These are phyloP conservation scores for Gymnarchus niloticus DNA, from an alignment of 2,113 vertebrate genomes.

Conservation along the genomic window DNA sequence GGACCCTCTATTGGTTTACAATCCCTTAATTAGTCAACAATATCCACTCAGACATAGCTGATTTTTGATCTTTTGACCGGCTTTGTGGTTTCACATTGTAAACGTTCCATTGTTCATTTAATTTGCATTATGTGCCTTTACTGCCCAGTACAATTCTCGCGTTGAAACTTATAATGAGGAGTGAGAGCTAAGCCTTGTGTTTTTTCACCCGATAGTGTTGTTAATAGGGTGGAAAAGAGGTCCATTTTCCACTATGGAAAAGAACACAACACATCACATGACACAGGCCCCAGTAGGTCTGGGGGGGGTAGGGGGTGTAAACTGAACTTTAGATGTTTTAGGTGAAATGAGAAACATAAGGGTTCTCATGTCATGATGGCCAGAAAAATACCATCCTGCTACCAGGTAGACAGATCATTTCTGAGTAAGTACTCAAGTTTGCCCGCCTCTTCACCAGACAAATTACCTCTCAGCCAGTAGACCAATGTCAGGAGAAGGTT, in stretches of 20 bases:
- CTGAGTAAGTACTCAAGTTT: neutral
- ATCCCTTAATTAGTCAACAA: neutral
- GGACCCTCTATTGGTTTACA: too few species aligned
- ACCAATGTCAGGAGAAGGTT: too few species aligned
- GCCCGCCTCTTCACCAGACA: neutral
- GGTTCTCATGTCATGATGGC: neutral
- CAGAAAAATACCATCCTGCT: neutral
- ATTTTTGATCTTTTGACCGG: neutral
- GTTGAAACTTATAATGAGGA: neutral
- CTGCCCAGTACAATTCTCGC: neutral
- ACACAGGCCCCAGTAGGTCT: too few species aligned
- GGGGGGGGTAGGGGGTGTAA: neutral
- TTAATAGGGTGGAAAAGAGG: neutral
- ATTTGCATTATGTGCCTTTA: neutral
- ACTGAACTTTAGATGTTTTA: neutral
- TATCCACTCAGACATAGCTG: neutral
- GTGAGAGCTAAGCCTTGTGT: neutral
- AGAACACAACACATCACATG: too few species aligned
- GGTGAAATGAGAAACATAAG: conserved; percentile 10
- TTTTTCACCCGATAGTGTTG: conserved; percentile 11
- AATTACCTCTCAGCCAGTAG: neutral
- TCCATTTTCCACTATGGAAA: neutral
- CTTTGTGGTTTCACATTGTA: neutral
- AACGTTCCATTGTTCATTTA: neutral
- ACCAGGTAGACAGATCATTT: neutral